Conservation (phyloP, 2,888 invertebrate genomes). For the Tipula unca region DNA sequence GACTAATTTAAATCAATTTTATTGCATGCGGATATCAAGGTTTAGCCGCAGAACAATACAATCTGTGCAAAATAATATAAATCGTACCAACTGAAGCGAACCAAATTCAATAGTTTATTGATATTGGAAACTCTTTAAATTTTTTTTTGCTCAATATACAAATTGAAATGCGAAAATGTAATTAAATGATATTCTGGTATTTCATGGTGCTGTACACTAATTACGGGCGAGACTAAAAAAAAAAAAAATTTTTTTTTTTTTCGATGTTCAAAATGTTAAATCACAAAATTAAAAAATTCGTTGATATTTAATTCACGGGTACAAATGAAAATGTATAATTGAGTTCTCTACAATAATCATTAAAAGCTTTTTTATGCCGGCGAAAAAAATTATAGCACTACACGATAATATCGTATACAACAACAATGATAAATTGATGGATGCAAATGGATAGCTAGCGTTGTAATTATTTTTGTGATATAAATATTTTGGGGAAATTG, state of each 20-base stretch:
- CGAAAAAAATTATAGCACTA: neutral
- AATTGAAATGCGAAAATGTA: too few relatives aligned
- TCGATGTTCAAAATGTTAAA: slow-evolving; percentile 14
- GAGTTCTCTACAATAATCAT: neutral
- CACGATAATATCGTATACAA: neutral
- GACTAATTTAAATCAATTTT: too few relatives aligned
- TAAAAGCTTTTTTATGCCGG: neutral
- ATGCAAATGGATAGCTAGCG: neutral
- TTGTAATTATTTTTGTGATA: neutral
- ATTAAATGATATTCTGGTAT: neutral
- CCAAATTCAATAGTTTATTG: too few relatives aligned
- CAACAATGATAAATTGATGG: neutral
- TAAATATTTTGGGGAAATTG: neutral
- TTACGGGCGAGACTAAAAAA: neutral
- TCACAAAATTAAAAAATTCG: neutral
- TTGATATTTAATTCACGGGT: neutral
- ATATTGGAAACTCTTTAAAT: too few relatives aligned
- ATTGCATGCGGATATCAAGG: too few relatives aligned
- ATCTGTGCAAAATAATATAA: too few relatives aligned
- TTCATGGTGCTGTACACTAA: neutral
- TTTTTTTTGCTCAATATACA: too few relatives aligned
- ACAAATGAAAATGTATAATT: neutral
- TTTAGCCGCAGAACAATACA: too few relatives aligned
- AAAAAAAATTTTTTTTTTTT: too few relatives aligned
- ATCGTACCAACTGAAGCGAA: too few relatives aligned